Evolutionary conservation across 2,888 invertebrate genomes (phyloP), one percentile per base, ranked within the genome.

Genomic region (Dimorphilus gyrociliatus): DNA sequence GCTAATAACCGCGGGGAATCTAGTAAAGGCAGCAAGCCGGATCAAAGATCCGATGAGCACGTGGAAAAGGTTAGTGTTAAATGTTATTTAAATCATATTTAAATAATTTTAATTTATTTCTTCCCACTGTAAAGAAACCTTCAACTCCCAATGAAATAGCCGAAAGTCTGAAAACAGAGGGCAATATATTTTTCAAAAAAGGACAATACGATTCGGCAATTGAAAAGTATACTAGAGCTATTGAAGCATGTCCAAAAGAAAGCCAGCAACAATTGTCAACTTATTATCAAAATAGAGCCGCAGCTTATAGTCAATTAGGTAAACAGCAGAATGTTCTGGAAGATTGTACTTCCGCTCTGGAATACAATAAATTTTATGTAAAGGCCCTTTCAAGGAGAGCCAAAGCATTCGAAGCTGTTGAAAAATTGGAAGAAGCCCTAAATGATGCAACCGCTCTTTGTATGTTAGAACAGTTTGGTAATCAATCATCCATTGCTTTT

Each of bases 281-380:
- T 12, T 86, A 82, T 63, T 86, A 85, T 61, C 92, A 92, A 61
- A 92, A 92, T 57, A 74, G 88, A 47, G 92, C 90, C 8, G 92
- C 90, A 12, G 81, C 86, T 25, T 82, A 84, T 61, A 90, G 90
- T 61, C 81, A 85, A 61, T 66, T 86, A 53, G 73, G 73, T 58
- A 56, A 53, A n/a, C n/a, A n/a, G n/a, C 72, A 72, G 37, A 71
- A 76, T 41, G 85, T 86, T 1, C 78, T 81, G 50, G 73, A 75
- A 39, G 88, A 90, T 58, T 88, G 88, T 53, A 73, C 77, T 2
- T 73, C 72, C 51, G 86, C 92, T 2, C 68, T 92, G 19, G 73
- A 78, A 51, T 68, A 78, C 17, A 84, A 90, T 61, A 76, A 76
- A 23, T 76, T 72, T 42, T 92, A 90, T 61, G 71, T 76, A 10